These are phyloP conservation scores for Pimephales promelas DNA, from an alignment of 2,113 vertebrate genomes.

Conservation along the genomic window DNA sequence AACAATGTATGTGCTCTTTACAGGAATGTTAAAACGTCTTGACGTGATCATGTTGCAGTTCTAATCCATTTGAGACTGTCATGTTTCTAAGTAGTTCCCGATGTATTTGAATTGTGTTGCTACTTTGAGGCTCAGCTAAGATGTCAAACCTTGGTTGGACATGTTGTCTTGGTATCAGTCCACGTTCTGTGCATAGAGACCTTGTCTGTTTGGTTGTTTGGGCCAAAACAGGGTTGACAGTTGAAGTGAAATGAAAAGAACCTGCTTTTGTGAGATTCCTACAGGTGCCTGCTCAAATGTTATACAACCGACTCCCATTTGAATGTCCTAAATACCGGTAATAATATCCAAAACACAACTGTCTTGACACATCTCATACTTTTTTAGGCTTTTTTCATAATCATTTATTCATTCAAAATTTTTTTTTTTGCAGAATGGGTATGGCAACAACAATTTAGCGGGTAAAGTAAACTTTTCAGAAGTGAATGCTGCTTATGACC, in stretches of 20 bases:
- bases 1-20: slow-evolving; percentile 43
- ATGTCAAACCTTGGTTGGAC: not conserved
- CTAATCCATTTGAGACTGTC: not conserved
- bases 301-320: not conserved
- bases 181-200: slow-evolving; percentile 13
- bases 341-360: not conserved
- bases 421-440: not conserved
- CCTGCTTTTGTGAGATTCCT: slow-evolving; percentile 11
- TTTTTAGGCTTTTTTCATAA: not conserved
- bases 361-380: not conserved
- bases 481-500: slow-evolving; percentile 21
- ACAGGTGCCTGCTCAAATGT: slow-evolving; percentile 3
- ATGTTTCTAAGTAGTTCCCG: slow-evolving; percentile 16
- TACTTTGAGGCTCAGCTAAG: not conserved
- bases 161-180: slow-evolving; percentile 20
- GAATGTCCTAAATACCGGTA: slow-evolving; percentile 22
- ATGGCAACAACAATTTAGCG: not conserved
- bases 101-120: not conserved
- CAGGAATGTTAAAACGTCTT: slow-evolving; percentile 34
- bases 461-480: not conserved
- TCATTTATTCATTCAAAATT: not conserved
- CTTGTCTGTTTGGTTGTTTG: slow-evolving; percentile 36
- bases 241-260: not conserved
- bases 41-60: slow-evolving; percentile 22
- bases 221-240: slow-evolving; percentile 28